Conservation (phyloP, 23 tunicate genomes). For the Trididemnum clinides region DNA sequence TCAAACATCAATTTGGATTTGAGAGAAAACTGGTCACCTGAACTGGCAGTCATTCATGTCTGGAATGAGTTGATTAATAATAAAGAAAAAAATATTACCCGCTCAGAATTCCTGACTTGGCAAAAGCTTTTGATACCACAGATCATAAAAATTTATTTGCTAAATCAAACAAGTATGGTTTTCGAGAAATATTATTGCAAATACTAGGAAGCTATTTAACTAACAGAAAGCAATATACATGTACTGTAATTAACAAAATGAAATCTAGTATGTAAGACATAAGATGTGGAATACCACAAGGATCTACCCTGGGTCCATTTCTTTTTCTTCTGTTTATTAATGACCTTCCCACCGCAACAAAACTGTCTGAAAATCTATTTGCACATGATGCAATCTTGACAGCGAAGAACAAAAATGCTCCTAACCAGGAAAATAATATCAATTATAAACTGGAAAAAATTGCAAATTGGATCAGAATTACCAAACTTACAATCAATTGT, state of each 20-base stretch:
- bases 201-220: not conserved
- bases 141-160: not conserved
- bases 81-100: not conserved
- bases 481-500: too few relatives aligned
- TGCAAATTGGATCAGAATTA: too few relatives aligned
- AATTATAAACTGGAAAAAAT: too few relatives aligned
- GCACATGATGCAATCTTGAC: too few relatives aligned
- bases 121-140: not conserved
- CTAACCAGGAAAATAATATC: too few relatives aligned
- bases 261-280: not conserved
- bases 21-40: too few relatives aligned
- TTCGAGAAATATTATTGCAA: not conserved
- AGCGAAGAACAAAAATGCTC: too few relatives aligned
- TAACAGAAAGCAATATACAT: not conserved
- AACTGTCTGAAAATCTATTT: too few relatives aligned
- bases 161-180: not conserved
- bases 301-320: not conserved
- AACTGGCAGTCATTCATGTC: too few relatives aligned
- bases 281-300: slow-evolving; percentile 1
- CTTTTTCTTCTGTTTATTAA: not conserved
- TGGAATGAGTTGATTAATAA: too few relatives aligned
- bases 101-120: not conserved
- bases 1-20: too few relatives aligned
- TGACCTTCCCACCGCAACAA: too few relatives aligned
- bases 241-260: not conserved